Evolutionary conservation across 2,888 invertebrate genomes (phyloP), one percentile per base, ranked within the genome.

Genomic region (Euplagia quadripunctaria): DNA sequence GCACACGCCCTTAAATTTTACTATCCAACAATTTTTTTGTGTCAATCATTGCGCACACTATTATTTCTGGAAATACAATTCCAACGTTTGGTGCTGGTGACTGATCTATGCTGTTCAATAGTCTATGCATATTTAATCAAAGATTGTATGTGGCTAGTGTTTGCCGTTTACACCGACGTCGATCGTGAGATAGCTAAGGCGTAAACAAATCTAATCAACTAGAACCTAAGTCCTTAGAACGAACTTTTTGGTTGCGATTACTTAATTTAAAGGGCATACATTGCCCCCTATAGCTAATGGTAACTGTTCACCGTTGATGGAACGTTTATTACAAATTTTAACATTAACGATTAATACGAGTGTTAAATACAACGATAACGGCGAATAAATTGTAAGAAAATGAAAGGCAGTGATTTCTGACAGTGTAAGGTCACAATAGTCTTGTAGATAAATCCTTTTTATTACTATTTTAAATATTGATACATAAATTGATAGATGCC

Each of bases 281-380:
- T 88, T 86, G 93, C 93, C 93, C 31, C 88, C 90, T 93, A 93
- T 79, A 84, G 74, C 93, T 95, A 95, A 80, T 95, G 95, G 95
- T 96, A 96, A 96, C 96, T 92, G 93, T 94, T 95, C 95, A 96
- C 96, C 96, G 96, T 95, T 95, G 96, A 86, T 94, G 93, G 93
- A 94, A 95, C 95, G 93, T 93, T 92, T 92, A 91, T 92, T 93
- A 94, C 90, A 93, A 86, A 90, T 90, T 90, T 90, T 92, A 93
- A 92, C 88, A 92, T 92, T 94, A 94, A 92, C 88, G 89, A 91
- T 90, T 92, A 94, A 92, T 91, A 93, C 88, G 86, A 92, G 83
- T 87, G 88, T 89, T 90, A 90, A 89, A 88, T 90, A 65, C 41
- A 84, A 91, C 87, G 82, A 91, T 92, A 92, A 91, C 90, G 91